Evolutionary conservation across 2,888 invertebrate species (phyloP).

Genomic region (Euclidia mi): DNA sequence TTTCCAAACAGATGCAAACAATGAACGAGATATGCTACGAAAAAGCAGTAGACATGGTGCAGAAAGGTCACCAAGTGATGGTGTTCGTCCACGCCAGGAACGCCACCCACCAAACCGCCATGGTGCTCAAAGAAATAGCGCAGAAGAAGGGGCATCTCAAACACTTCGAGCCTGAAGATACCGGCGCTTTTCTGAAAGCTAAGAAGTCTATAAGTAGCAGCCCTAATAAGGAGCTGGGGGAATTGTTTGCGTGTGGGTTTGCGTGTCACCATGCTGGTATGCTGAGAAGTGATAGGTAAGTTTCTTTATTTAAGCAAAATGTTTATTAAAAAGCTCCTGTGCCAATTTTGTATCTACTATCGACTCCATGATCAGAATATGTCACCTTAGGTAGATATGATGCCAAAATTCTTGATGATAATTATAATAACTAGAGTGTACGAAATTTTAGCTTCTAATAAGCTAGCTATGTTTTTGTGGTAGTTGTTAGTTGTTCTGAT

Average conservation of each 20-base stretch:
- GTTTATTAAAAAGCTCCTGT: no score
- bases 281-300: constrained; percentile 95
- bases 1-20: constrained; percentile 91
- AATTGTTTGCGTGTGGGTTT: constrained; percentile 96
- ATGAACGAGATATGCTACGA: constrained; percentile 98
- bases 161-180: constrained; percentile 92
- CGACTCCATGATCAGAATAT: no score
- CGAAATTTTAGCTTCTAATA: no score
- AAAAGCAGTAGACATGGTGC: constrained; percentile 96
- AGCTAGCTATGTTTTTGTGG: no score
- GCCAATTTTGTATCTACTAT: no score
- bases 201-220: constrained; percentile 93
- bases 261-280: constrained; percentile 99
- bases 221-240: constrained; percentile 94
- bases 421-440: no score
- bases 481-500: no score
- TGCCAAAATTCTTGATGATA: no score
- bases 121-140: constrained; percentile 95
- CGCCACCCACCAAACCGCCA: constrained; percentile 97
- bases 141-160: constrained; percentile 93
- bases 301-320: no score
- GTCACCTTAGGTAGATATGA: no score
- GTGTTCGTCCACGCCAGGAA: constrained; percentile 99
- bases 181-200: constrained; percentile 91
- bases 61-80: constrained; percentile 98